Conservation (phyloP, 2,113 vertebrate genomes). For the Mus spicilegus region DNA sequence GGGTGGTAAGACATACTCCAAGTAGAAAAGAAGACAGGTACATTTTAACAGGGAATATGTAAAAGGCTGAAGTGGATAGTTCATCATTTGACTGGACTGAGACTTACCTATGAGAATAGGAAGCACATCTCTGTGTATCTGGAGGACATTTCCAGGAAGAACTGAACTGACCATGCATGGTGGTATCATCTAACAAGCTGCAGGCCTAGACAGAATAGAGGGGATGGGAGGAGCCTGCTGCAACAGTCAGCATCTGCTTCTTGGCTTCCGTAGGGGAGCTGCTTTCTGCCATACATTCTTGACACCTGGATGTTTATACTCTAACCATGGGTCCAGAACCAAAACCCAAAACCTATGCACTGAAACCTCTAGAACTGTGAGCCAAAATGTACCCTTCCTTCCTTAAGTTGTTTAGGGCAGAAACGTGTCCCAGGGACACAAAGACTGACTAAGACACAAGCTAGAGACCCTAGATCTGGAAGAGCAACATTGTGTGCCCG, state of each 20-base stretch:
- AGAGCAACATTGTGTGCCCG: too few relatives aligned
- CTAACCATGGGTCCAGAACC: background rate
- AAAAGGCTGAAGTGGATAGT: background rate
- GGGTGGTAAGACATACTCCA: background rate
- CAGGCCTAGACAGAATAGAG: background rate
- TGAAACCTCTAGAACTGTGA: background rate
- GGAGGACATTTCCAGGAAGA: background rate
- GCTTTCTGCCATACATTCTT: background rate
- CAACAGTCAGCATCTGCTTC: background rate
- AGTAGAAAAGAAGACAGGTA: background rate
- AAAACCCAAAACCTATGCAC: background rate
- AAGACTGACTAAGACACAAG: background rate
- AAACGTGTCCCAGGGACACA: background rate
- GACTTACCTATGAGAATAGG: background rate
- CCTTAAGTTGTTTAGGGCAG: background rate
- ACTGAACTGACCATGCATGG: background rate
- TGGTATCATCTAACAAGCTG: background rate
- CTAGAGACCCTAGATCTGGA: background rate
- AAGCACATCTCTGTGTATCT: background rate
- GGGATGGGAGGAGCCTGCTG: background rate
- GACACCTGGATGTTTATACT: background rate
- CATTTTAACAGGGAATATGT: background rate
- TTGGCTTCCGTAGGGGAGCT: background rate
- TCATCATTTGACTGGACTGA: background rate
- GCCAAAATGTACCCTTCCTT: background rate